A percentile compares a stretch with the other conserved stretches of the same genome.
phyloP scores from a whole-genome alignment of 2,113 vertebrate genomes.

The Piprites chloris region DNA sequence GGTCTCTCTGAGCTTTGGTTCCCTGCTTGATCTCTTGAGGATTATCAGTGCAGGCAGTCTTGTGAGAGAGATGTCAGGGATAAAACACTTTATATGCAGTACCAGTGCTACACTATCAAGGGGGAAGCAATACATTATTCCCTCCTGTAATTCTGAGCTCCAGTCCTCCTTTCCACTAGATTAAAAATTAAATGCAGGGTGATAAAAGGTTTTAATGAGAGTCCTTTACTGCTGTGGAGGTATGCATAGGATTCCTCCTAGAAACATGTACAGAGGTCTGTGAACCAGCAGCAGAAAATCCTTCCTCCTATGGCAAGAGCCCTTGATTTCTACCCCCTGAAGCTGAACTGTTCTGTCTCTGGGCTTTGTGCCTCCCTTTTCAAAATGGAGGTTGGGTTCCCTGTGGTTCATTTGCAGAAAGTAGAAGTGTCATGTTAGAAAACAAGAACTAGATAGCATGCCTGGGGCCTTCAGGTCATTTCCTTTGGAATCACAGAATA shows the following conservation, averaged over 20 bases:
- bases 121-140: neutral
- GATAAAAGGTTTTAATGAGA: neutral
- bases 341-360: neutral
- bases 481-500: neutral
- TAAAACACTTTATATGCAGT: neutral
- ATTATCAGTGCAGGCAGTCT: neutral
- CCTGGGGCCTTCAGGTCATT: neutral
- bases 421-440: neutral
- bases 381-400: neutral
- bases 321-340: neutral
- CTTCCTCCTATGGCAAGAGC: neutral
- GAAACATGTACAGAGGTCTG: neutral
- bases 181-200: neutral
- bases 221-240: neutral
- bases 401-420: neutral
- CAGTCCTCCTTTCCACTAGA: neutral
- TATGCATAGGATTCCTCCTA: neutral
- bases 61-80: neutral
- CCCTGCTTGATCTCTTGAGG: neutral
- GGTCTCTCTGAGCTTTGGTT: neutral
- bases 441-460: neutral
- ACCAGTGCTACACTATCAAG: neutral
- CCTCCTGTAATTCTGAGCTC: neutral
- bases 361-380: neutral
- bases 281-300: neutral